Evolutionary conservation across 2,113 vertebrate species (phyloP).

Genomic region (Megatriorchis doriae): DNA sequence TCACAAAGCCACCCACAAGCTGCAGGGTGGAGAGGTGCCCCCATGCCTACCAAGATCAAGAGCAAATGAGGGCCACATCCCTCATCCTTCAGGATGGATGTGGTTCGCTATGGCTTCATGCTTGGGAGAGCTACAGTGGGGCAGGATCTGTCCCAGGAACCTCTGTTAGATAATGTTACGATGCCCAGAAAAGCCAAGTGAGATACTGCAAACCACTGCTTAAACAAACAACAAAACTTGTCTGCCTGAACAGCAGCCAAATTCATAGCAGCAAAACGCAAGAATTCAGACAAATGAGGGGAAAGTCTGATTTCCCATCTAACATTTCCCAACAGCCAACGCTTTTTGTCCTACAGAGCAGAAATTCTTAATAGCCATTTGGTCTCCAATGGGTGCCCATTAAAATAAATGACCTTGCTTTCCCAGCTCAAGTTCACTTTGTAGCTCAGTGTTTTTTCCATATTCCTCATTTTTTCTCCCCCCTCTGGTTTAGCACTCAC

Average conservation of each 20-base stretch:
- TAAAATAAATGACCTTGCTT: neutral
- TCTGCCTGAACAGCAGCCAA: neutral
- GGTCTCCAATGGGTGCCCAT: neutral
- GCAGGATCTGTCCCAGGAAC: neutral
- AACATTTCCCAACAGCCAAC: neutral
- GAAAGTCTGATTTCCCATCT: neutral
- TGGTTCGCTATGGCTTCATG: accelerated
- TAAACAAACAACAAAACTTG: neutral
- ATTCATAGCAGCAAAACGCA: neutral
- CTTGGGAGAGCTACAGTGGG: neutral
- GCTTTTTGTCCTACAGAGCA: neutral
- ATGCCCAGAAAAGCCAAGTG: neutral
- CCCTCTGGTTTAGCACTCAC: neutral
- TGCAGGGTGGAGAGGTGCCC: neutral
- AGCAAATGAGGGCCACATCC: neutral
- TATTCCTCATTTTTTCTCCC: neutral
- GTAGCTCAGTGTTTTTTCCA: neutral
- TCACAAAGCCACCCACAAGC: neutral
- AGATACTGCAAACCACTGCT: neutral
- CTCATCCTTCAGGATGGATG: neutral
- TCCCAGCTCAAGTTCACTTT: neutral
- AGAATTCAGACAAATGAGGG: neutral
- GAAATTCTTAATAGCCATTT: neutral
- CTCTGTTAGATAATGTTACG: neutral
- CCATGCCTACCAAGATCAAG: no score